Evolutionary conservation across 2,888 invertebrate species (phyloP).

Genomic region (Leucophenga montana): DNA sequence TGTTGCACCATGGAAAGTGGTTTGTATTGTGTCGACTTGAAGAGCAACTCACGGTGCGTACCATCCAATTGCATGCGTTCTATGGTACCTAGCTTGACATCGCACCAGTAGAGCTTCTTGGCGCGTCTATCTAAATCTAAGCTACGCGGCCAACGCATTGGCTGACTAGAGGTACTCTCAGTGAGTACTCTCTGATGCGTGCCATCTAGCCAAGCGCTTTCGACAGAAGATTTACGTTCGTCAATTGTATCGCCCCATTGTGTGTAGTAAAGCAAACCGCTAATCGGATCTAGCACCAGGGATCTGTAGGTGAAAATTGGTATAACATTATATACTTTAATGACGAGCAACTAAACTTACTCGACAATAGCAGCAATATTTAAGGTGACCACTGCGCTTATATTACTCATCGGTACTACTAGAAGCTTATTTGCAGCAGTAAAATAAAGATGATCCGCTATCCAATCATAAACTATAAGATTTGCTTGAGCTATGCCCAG

Average conservation of each 20-base stretch:
- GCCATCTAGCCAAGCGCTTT: constrained; percentile 85
- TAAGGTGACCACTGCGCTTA: constrained; percentile 76
- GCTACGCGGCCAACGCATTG: constrained; percentile 81
- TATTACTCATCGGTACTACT: constrained; percentile 79
- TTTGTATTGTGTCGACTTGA: constrained; percentile 75
- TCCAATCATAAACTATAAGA: constrained; percentile 89
- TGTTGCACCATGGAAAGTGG: constrained; percentile 81
- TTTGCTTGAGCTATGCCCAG: constrained; percentile 76
- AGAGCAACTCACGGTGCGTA: constrained; percentile 74
- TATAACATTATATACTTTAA: not conserved
- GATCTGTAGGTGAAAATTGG: constrained; percentile 70
- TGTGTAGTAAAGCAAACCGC: constrained; percentile 85
- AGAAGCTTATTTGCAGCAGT: constrained; percentile 80
- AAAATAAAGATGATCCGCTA: constrained; percentile 88
- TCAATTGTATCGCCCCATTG: constrained; percentile 76
- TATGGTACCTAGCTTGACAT: constrained; percentile 80
- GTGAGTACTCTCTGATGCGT: constrained; percentile 76
- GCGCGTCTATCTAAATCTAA: constrained; percentile 78
- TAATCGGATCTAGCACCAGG: constrained; percentile 80
- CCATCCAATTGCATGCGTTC: constrained; percentile 79
- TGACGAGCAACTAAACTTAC: constrained; percentile 71
- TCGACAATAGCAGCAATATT: constrained; percentile 75
- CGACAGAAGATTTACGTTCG: constrained; percentile 76
- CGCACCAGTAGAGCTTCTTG: constrained; percentile 81
- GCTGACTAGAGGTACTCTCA: constrained; percentile 77